Base-by-base conservation (phyloP, 1,140 invertebrate species). In the Leguminivora glycinivorella region DNA sequence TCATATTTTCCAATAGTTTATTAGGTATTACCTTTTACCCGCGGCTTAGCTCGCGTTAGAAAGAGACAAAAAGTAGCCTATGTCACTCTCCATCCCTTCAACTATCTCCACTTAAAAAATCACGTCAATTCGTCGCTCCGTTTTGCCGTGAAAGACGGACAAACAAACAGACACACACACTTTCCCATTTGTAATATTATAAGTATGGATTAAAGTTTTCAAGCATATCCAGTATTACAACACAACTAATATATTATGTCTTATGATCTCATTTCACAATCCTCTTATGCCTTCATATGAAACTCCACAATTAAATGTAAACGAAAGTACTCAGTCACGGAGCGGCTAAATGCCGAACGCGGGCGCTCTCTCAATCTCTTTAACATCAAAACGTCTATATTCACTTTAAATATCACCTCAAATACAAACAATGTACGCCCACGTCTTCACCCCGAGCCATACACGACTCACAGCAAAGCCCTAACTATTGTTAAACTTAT, bases 401-500 rank as follows among this genome's bases (percentile, higher is more conserved):
- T 68, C 71, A 67, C 29, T 70, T 74, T 76, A 72, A 78, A 79
- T 81, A 81, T 79, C 73, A 81, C 78, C 75, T 74, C 40, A 69
- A 83, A 83, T 85, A 83, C 81, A 86, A 86, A 88, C 83, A 87
- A 85, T 79, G 75, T 34, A 29, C 72, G 69, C 76, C 71, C 72
- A 82, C 79, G 69, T 80, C 79, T 80, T 78, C 79, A 87, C 88
- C 86, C 71, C 73, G 68, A 90, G 88, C 83, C 77, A 87, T 83
- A 86, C 88, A 90, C 88, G 88, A 90, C 78, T 84, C 68, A 52
- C 24, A 70, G 69, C 74, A 79, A 84, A 83, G 79, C 78, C 56
- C 82, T 77, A 84, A 81, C 84, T 83, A 89, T 89, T 89, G 85
- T 87, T 87, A 79, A 83, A 83, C 71, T 56, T 58, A 71, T 40